These are phyloP conservation scores for Eupithecia subfuscata DNA, from an alignment of 2,888 invertebrate species.

Conservation along the genomic window DNA sequence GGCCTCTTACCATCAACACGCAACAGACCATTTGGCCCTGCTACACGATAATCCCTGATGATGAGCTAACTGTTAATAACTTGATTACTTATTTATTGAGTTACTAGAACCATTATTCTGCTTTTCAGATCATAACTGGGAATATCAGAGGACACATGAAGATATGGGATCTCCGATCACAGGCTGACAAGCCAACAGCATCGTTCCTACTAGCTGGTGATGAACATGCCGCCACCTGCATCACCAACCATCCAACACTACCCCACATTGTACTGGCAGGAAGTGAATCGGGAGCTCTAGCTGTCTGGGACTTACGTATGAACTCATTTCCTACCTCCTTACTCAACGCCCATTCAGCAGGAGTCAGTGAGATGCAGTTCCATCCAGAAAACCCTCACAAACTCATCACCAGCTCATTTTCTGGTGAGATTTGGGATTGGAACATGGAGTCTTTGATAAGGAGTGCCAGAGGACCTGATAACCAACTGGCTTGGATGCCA, in stretches of 20 bases:
- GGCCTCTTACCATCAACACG: no score
- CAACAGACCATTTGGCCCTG: no score
- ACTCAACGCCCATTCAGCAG: slow-evolving; percentile 89
- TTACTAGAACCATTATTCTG: neutral
- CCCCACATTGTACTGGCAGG: slow-evolving; percentile 93
- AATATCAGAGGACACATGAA: slow-evolving; percentile 96
- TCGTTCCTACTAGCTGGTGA: slow-evolving; percentile 91
- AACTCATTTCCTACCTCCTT: slow-evolving; percentile 92
- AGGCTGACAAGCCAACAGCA: slow-evolving; percentile 85
- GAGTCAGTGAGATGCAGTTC: slow-evolving; percentile 94
- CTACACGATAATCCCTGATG: no score
- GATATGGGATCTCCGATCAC: slow-evolving; percentile 91
- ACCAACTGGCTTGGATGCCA: slow-evolving; percentile 86
- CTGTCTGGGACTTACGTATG: slow-evolving; percentile 95
- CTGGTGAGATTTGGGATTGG: slow-evolving; percentile 97
- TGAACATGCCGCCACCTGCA: slow-evolving; percentile 88
- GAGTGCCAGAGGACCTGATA: slow-evolving; percentile 66
- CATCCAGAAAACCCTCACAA: slow-evolving; percentile 94
- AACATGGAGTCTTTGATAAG: slow-evolving; percentile 85
- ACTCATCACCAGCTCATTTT: slow-evolving; percentile 90
- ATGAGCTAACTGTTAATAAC: no score
- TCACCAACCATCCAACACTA: slow-evolving; percentile 94
- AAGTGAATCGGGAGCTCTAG: slow-evolving; percentile 93
- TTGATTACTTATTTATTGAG: neutral
- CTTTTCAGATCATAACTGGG: slow-evolving; percentile 89